phyloP scores from a whole-genome alignment of 2,113 vertebrate species.

The Xerus inauris region DNA sequence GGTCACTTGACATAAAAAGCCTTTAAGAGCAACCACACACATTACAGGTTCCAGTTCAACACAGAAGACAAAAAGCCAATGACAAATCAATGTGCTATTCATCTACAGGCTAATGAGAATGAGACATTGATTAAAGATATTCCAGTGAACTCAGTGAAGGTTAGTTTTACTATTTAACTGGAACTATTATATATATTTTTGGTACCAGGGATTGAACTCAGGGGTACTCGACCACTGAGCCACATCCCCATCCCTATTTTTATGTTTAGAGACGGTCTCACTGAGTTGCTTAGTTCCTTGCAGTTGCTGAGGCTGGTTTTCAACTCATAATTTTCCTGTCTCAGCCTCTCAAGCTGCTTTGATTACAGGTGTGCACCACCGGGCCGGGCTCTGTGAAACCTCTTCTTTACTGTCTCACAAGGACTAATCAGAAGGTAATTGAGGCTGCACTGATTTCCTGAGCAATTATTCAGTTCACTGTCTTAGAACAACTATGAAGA shows the following conservation, averaged over 20 bases:
- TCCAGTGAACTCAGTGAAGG: constrained; percentile 93
- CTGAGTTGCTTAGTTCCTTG: no score
- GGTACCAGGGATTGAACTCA: no score
- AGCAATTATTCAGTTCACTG: constrained; percentile 55
- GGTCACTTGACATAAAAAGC: constrained; percentile 88
- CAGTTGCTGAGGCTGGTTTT: no score
- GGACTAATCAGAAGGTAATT: background rate
- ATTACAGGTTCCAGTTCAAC: constrained; percentile 95
- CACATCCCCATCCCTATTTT: no score
- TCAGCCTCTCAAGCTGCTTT: background rate
- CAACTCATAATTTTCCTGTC: no score
- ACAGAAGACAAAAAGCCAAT: constrained; percentile 91
- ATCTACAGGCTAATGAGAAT: constrained; percentile 90
- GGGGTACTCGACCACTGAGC: no score
- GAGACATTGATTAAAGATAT: constrained; percentile 93
- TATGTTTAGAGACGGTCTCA: background rate
- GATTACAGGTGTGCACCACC: no score
- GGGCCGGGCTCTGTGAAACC: no score
- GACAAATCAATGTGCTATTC: constrained; percentile 93
- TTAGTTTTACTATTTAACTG: constrained; percentile 93
- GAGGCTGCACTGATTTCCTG: constrained; percentile 25
- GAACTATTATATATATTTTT: constrained; percentile 86
- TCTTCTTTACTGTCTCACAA: background rate
- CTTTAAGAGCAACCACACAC: constrained; percentile 90
- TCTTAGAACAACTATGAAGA: background rate